Evolutionary conservation across 53 echinoderm and acorn worm species (phyloP).

Genomic region (Glandiceps talaboti): DNA sequence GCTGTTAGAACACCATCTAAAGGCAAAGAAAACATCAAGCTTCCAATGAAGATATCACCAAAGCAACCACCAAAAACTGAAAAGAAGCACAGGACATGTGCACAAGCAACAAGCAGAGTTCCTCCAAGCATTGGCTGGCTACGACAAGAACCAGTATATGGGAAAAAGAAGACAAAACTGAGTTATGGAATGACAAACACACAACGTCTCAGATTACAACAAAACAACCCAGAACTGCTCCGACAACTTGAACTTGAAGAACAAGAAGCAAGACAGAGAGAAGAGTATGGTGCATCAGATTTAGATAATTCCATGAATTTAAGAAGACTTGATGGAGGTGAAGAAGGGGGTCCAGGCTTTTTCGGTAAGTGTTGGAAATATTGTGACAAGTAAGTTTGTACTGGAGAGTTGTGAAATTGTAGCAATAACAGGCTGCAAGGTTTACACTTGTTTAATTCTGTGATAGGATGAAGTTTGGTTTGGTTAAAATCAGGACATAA

Average conservation of each 20-base stretch:
- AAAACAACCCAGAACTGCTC: constrained; percentile 75
- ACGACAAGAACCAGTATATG: constrained; percentile 47
- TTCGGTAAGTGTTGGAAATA: background rate
- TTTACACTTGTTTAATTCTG: no score
- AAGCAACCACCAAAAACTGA: background rate
- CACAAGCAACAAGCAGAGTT: constrained; percentile 40
- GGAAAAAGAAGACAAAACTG: constrained; percentile 38
- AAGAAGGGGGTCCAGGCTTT: background rate
- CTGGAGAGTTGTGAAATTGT: background rate
- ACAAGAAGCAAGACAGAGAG: constrained; percentile 19
- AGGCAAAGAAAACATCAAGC: constrained; percentile 23
- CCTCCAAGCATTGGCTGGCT: constrained; percentile 63
- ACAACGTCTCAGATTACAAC: constrained; percentile 72
- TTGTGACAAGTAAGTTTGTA: background rate
- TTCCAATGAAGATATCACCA: background rate
- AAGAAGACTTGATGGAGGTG: no score
- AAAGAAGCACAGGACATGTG: constrained; percentile 60
- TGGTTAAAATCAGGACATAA: no score
- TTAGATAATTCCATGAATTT: no score
- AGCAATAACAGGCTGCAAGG: no score
- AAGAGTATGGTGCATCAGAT: background rate
- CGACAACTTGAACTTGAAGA: constrained; percentile 45
- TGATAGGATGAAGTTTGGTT: no score
- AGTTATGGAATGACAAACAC: constrained; percentile 82
- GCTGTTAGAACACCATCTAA: background rate